Percentiles rank a stretch among this genome's conserved stretches.
phyloP scores from a whole-genome alignment of 2,113 vertebrate genomes.

The Grus americana region DNA sequence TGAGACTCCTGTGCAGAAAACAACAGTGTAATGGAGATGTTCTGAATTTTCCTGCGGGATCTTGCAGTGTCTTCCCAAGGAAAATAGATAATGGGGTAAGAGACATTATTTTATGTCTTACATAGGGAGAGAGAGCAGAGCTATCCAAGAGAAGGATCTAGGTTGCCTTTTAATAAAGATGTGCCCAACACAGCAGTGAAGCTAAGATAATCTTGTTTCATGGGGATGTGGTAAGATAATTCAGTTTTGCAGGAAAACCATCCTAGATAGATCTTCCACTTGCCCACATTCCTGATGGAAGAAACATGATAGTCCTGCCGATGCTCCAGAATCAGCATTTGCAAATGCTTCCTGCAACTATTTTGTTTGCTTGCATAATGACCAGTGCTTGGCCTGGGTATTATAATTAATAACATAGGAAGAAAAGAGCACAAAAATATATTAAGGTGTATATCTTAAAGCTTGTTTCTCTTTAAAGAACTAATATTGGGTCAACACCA shows the following conservation, averaged over 20 bases:
- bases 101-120: neutral
- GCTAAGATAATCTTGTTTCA: neutral
- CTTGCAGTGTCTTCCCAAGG: neutral
- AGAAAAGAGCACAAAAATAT: neutral
- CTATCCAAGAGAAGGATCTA: neutral
- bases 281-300: neutral
- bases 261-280: neutral
- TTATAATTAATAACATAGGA: neutral
- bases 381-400: neutral
- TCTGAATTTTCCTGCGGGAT: neutral
- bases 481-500: neutral
- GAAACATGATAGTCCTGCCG: neutral
- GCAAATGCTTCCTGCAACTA: neutral
- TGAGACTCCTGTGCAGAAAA: neutral
- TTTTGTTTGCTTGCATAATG: neutral
- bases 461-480: neutral
- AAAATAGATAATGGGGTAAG: neutral
- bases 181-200: neutral
- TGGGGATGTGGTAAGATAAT: neutral
- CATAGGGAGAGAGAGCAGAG: neutral
- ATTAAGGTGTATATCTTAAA: neutral
- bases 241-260: neutral
- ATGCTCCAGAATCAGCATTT: neutral
- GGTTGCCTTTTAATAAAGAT: neutral
- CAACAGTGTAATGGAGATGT: neutral